A percentile compares a stretch with the other conserved stretches of the same genome.
Conservation (phyloP, 2,797 vertebrate species). For the Neosilurus hyrtlii region DNA sequence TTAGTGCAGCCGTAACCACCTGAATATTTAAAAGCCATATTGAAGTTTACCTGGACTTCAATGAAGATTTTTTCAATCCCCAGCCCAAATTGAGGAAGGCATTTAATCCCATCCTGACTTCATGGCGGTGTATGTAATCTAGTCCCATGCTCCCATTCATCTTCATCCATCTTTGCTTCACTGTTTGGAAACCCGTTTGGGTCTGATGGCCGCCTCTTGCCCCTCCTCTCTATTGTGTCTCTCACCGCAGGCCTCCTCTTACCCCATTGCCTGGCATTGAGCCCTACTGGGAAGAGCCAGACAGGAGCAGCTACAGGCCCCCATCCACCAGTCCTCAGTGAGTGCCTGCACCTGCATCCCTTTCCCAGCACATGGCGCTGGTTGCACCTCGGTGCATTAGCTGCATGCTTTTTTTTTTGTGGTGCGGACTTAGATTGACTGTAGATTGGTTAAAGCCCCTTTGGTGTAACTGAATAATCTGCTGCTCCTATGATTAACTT, state of each 20-base stretch:
- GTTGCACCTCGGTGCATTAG: slow-evolving; percentile 69
- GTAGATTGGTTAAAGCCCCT: slow-evolving; percentile 27
- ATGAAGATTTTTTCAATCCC: not conserved
- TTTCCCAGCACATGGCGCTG: slow-evolving; percentile 66
- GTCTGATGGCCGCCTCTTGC: slow-evolving; percentile 71
- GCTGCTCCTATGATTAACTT: slow-evolving; percentile 50
- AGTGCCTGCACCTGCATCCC: slow-evolving; percentile 76
- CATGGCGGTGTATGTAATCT: slow-evolving; percentile 46
- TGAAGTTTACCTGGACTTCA: slow-evolving; percentile 7
- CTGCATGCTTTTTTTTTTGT: slow-evolving; percentile 68
- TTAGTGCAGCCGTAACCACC: slow-evolving; percentile 49
- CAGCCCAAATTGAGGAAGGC: slow-evolving; percentile 24
- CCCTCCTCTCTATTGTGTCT: slow-evolving; percentile 80
- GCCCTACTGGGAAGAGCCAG: slow-evolving; percentile 85
- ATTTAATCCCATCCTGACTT: slow-evolving; percentile 33
- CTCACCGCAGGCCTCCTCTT: slow-evolving; percentile 83
- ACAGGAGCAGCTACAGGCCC: slow-evolving; percentile 84
- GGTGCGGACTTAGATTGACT: slow-evolving; percentile 39
- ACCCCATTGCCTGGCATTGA: slow-evolving; percentile 85
- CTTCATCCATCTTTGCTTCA: slow-evolving; percentile 51
- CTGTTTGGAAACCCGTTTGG: slow-evolving; percentile 60
- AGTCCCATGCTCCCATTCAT: slow-evolving; percentile 52
- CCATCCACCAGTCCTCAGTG: slow-evolving; percentile 84
- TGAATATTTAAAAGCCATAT: slow-evolving; percentile 10
- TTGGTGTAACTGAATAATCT: slow-evolving; percentile 25